Conservation (phyloP, 2,888 invertebrate species). For the Atherix ibis region DNA sequence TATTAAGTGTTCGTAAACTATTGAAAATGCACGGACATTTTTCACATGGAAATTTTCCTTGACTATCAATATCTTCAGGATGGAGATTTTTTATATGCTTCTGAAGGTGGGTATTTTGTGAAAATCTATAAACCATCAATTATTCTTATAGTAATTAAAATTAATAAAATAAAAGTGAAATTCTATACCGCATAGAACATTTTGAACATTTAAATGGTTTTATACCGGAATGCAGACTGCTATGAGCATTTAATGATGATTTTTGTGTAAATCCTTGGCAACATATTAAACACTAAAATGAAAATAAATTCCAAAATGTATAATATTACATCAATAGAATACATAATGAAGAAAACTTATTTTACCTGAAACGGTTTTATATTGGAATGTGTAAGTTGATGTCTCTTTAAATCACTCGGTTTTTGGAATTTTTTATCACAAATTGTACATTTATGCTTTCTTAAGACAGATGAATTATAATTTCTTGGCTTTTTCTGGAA, state of each 20-base stretch:
- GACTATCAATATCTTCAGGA: conserved; percentile 5
- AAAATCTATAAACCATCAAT: conserved; percentile 9
- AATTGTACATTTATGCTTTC: too few relatives aligned
- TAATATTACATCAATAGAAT: neutral
- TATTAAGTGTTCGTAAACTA: neutral
- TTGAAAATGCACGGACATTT: conserved; percentile 5
- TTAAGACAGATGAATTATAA: too few relatives aligned
- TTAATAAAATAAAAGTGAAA: too few relatives aligned
- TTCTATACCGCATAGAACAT: conserved; percentile 5
- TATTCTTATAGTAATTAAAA: neutral
- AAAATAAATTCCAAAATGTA: neutral
- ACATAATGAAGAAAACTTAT: too few relatives aligned
- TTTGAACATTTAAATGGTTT: conserved; percentile 12
- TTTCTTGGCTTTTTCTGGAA: too few relatives aligned
- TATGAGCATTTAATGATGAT: conserved; percentile 13
- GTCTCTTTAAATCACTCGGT: neutral
- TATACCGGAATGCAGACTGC: conserved; percentile 12
- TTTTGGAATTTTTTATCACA: neutral
- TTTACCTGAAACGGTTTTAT: neutral
- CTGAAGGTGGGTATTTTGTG: conserved; percentile 13
- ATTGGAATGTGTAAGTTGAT: neutral
- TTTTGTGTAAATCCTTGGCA: neutral
- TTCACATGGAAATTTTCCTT: conserved; percentile 12
- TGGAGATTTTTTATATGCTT: conserved; percentile 12
- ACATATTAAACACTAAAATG: neutral